Conservation (phyloP, 2,888 invertebrate species). For the Caenorhabditis drosophilae region DNA sequence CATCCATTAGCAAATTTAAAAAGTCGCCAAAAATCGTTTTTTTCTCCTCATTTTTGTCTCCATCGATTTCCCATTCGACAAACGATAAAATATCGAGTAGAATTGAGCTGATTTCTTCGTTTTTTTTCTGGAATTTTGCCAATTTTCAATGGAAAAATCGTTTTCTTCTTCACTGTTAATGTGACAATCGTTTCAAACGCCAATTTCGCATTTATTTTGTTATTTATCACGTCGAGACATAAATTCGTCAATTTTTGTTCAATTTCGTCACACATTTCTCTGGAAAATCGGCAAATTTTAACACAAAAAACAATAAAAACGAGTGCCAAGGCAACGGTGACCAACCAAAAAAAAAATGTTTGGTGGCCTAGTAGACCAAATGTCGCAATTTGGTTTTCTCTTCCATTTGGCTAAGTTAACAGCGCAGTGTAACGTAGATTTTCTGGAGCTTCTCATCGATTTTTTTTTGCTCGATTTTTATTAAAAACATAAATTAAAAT, state of each 20-base stretch:
- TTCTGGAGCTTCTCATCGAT: background rate
- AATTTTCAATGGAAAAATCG: background rate
- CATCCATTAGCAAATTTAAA: constrained; percentile 28
- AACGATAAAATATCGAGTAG: constrained; percentile 53
- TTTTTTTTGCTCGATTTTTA: background rate
- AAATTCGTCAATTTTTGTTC: constrained; percentile 20
- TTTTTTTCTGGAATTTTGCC: constrained; percentile 14
- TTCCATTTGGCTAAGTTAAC: background rate
- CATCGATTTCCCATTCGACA: constrained; percentile 46
- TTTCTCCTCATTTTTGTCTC: constrained; percentile 14
- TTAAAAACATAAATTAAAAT: background rate
- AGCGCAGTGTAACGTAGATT: background rate
- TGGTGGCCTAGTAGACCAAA: background rate
- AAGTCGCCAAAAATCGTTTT: no score
- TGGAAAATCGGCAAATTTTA: constrained; percentile 6
- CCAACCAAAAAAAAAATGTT: background rate
- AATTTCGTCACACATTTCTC: constrained; percentile 6
- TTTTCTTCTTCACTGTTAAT: background rate
- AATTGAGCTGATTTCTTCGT: constrained; percentile 22
- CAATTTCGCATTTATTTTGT: constrained; percentile 3
- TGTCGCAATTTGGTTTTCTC: constrained; percentile 5
- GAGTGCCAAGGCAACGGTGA: background rate
- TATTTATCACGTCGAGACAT: constrained; percentile 24
- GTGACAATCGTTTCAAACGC: background rate
- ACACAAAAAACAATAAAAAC: constrained; percentile 2